Evolutionary conservation across 2,113 vertebrate genomes (phyloP).

Genomic region (Rhodinocichla rosea): DNA sequence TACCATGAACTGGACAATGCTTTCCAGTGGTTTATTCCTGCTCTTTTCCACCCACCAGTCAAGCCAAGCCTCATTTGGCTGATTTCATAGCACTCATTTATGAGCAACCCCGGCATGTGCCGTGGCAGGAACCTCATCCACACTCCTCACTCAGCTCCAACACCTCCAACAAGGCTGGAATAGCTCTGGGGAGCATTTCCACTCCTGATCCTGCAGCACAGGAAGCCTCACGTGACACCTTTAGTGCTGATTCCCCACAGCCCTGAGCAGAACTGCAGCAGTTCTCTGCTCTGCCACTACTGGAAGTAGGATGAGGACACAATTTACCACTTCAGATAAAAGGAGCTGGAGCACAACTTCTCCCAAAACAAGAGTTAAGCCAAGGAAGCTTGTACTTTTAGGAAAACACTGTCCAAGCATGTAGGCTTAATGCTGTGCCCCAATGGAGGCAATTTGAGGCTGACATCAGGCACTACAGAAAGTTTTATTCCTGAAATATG

Average conservation of each 20-base stretch:
- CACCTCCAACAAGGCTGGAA: not conserved
- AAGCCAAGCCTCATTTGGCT: not conserved
- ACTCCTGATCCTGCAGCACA: not conserved
- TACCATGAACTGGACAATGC: not conserved
- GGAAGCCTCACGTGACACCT: not conserved
- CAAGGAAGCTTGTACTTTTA: not conserved
- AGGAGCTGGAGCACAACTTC: not conserved
- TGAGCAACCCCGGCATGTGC: not conserved
- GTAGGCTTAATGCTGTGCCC: not conserved
- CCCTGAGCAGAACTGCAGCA: not conserved
- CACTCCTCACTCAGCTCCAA: not conserved
- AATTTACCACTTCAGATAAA: not conserved
- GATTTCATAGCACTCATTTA: not conserved
- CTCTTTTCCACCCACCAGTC: not conserved
- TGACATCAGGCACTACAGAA: not conserved
- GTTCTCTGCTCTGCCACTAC: not conserved
- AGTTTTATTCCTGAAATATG: not conserved
- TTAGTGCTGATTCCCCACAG: not conserved
- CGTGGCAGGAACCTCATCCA: not conserved
- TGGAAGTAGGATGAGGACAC: not conserved
- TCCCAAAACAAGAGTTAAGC: not conserved
- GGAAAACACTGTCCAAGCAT: not conserved
- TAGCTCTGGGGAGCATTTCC: not conserved
- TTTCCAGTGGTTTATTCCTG: not conserved
- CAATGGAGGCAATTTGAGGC: not conserved